phyloP scores from a whole-genome alignment of 2,113 vertebrate genomes.

The Phycodurus eques region DNA sequence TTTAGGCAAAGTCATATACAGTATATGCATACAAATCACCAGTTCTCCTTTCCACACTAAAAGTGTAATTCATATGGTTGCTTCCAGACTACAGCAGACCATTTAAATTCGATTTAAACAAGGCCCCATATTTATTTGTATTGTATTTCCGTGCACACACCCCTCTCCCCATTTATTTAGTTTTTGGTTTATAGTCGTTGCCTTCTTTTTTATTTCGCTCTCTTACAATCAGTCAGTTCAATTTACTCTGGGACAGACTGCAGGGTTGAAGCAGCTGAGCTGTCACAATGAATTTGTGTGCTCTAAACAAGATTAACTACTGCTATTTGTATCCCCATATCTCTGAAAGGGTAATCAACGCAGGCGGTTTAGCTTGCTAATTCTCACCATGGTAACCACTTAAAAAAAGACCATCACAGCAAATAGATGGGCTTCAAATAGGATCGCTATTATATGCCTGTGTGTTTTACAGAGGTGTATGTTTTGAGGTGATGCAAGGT shows the following conservation, averaged over 20 bases:
- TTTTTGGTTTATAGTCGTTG: slow-evolving; percentile 20
- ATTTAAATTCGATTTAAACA: slow-evolving; percentile 46
- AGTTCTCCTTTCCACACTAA: slow-evolving; percentile 32
- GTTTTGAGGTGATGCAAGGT: slow-evolving; percentile 3
- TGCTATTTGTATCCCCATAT: slow-evolving; percentile 72
- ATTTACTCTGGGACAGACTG: slow-evolving; percentile 60
- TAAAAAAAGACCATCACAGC: slow-evolving; percentile 49
- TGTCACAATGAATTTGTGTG: slow-evolving; percentile 72
- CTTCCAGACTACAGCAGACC: slow-evolving; percentile 28
- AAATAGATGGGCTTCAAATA: slow-evolving; percentile 29
- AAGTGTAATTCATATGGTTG: slow-evolving; percentile 34
- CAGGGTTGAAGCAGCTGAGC: slow-evolving; percentile 55
- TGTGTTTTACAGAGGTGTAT: slow-evolving; percentile 12
- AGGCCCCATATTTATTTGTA: slow-evolving; percentile 26
- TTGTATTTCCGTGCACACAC: slow-evolving; percentile 6
- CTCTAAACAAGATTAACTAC: slow-evolving; percentile 77
- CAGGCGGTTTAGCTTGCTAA: slow-evolving; percentile 62
- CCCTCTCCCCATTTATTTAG: neutral
- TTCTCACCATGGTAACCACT: slow-evolving; percentile 66
- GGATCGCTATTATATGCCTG: slow-evolving; percentile 24
- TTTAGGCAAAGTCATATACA: slow-evolving; percentile 31
- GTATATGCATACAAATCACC: slow-evolving; percentile 36
- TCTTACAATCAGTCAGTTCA: slow-evolving; percentile 56
- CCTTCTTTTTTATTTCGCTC: slow-evolving; percentile 35
- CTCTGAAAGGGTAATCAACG: slow-evolving; percentile 65